Evolutionary conservation across 2,113 vertebrate genomes (phyloP).

Genomic region (Choloepus hoffmanni): DNA sequence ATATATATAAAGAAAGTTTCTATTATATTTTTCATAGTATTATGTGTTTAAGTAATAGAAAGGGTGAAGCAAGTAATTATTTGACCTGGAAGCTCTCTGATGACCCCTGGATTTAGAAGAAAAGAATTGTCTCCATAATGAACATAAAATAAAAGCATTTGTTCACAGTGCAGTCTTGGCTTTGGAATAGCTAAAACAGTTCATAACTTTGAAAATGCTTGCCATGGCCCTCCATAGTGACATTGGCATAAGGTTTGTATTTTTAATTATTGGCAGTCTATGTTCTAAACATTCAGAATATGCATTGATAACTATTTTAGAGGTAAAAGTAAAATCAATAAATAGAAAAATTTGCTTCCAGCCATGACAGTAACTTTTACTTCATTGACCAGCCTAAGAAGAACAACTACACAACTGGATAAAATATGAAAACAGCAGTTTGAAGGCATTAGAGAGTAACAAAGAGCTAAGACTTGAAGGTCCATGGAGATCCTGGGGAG

Average conservation of each 20-base stretch:
- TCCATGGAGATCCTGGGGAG: no score
- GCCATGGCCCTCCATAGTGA: neutral
- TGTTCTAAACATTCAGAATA: conserved; percentile 11
- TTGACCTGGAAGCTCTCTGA: conserved; percentile 16
- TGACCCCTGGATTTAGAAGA: neutral
- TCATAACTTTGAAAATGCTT: conserved; percentile 31
- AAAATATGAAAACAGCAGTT: no score
- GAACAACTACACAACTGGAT: no score
- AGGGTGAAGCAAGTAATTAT: neutral
- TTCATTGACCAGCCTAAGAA: no score
- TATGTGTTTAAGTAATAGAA: conserved; percentile 5
- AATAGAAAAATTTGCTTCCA: neutral
- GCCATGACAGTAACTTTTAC: no score
- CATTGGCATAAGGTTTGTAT: neutral
- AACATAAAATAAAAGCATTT: neutral
- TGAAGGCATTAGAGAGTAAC: no score
- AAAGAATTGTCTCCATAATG: neutral
- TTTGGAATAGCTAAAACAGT: conserved; percentile 20
- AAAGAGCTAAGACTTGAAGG: no score
- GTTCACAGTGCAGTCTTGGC: neutral
- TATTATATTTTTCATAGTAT: neutral
- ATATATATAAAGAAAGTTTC: neutral
- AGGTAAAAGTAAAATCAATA: neutral
- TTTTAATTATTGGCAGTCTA: neutral
- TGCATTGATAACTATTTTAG: neutral